phyloP scores from a whole-genome alignment of 2,888 invertebrate genomes.

The Dioctria rufipes region DNA sequence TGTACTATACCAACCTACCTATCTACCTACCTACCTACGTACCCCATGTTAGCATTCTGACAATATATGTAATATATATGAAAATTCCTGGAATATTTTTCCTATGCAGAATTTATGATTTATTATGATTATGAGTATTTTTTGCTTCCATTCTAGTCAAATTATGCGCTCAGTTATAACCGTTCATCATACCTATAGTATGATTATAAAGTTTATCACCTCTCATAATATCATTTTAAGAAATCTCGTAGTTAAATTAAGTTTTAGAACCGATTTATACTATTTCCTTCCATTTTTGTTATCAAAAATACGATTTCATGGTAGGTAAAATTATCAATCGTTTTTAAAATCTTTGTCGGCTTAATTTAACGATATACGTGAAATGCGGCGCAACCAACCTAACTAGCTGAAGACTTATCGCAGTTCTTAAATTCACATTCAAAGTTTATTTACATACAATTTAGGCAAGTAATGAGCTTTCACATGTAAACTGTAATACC shows the following conservation, averaged over 20 bases:
- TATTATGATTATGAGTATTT: conserved; percentile 49
- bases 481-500: conserved; percentile 36
- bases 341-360: not conserved
- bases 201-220: too few species aligned
- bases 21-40: not conserved
- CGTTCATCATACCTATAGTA: conserved; percentile 9
- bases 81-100: conserved; percentile 45
- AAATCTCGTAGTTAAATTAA: too few species aligned
- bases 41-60: not conserved
- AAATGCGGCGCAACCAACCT: not conserved
- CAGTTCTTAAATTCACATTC: conserved; percentile 49
- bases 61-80: conserved; percentile 11
- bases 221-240: too few species aligned
- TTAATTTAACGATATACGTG: not conserved
- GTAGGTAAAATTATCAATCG: not conserved
- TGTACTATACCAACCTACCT: not conserved
- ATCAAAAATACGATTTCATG: too few species aligned
- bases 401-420: conserved; percentile 7
- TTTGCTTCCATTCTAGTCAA: conserved; percentile 16
- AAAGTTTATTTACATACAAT: conserved; percentile 49
- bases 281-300: too few species aligned
- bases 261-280: too few species aligned
- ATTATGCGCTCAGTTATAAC: conserved; percentile 25
- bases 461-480: conserved; percentile 50
- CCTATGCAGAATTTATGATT: conserved; percentile 50